phyloP scores from a whole-genome alignment of 1,140 invertebrate species.

The Megalopta genalis region DNA sequence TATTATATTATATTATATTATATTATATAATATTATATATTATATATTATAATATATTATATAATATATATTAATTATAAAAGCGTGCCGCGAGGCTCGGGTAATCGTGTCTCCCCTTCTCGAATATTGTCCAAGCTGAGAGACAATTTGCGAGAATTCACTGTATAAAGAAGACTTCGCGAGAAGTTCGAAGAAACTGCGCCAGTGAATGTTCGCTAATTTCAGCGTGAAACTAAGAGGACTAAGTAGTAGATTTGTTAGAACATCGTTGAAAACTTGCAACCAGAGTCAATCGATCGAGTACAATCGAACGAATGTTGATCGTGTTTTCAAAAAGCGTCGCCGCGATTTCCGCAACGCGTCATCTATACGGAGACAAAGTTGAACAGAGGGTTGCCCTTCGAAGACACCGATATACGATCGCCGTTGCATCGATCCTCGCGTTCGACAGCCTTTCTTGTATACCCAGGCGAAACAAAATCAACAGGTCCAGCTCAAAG shows the following conservation, averaged over 20 bases:
- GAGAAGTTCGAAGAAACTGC: too few species aligned
- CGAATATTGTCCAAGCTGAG: too few species aligned
- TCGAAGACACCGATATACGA: constrained; percentile 21
- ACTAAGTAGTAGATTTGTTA: background rate
- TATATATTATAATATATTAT: too few species aligned
- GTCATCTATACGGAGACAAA: background rate
- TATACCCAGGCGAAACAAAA: background rate
- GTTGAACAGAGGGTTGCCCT: constrained; percentile 1
- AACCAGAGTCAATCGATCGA: background rate
- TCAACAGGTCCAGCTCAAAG: background rate
- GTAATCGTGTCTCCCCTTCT: too few species aligned
- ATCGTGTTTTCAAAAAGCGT: background rate
- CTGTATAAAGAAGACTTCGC: too few species aligned
- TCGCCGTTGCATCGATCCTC: constrained; percentile 35
- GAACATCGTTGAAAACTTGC: background rate
- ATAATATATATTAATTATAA: too few species aligned
- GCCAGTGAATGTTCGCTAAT: background rate
- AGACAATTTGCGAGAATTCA: too few species aligned
- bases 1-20: too few species aligned
- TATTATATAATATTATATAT: too few species aligned
- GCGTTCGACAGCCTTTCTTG: constrained; percentile 18
- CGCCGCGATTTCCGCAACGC: too few species aligned
- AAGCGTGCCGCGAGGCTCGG: too few species aligned
- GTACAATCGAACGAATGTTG: background rate
- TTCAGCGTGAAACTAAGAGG: too few species aligned